phyloP scores from a whole-genome alignment of 2,888 invertebrate species.

The Agelastica alni region DNA sequence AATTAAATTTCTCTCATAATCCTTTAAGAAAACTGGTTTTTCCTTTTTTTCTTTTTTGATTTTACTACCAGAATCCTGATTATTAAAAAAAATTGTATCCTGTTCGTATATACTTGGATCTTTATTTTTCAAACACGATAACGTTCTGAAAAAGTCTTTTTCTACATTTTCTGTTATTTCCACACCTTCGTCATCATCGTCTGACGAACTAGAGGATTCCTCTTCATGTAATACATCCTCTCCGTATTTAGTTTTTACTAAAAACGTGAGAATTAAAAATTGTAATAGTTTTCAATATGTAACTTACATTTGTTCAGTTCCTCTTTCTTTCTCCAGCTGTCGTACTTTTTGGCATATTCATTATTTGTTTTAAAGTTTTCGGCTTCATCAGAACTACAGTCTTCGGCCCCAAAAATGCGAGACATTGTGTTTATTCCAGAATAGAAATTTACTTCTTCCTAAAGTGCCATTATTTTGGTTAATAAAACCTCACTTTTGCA shows the following conservation, averaged over 20 bases:
- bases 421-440: conserved; percentile 15
- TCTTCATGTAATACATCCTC: conserved; percentile 57
- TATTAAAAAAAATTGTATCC: conserved; percentile 69
- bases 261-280: conserved; percentile 33
- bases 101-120: conserved; percentile 89
- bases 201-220: conserved; percentile 59
- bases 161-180: conserved; percentile 72
- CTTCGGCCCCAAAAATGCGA: conserved; percentile 18
- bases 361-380: conserved; percentile 71
- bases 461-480: neutral
- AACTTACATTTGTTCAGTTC: conserved; percentile 78
- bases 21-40: conserved; percentile 70
- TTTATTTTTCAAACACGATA: conserved; percentile 83
- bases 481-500: neutral
- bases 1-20: conserved; percentile 78
- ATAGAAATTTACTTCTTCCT: too few relatives aligned
- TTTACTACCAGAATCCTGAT: conserved; percentile 18
- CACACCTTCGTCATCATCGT: conserved; percentile 67
- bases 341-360: conserved; percentile 82
- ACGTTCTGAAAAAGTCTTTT: conserved; percentile 84
- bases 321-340: conserved; percentile 83
- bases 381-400: conserved; percentile 6
- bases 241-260: conserved; percentile 79
- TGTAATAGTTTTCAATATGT: neutral
- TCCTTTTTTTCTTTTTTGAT: conserved; percentile 56